Evolutionary conservation across 1,140 invertebrate genomes (phyloP).

Genomic region (Belonocnema kinseyi): DNA sequence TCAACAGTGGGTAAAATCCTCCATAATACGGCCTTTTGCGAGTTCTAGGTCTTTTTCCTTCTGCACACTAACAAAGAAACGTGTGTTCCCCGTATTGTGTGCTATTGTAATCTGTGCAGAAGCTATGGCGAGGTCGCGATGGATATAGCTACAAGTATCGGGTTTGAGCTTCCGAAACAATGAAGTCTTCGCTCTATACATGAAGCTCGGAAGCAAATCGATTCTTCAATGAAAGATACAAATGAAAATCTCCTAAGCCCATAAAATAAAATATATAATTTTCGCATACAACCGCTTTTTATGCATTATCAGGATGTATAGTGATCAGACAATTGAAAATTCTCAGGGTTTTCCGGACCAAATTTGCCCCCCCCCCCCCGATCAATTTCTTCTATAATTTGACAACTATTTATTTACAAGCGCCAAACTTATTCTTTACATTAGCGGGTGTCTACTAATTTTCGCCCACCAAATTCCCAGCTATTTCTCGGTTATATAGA

Average conservation of each 20-base stretch:
- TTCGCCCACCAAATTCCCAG: too few relatives aligned
- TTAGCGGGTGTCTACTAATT: too few relatives aligned
- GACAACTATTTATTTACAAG: too few relatives aligned
- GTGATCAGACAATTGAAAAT: too few relatives aligned
- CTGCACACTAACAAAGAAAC: constrained; percentile 1
- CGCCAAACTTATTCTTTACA: too few relatives aligned
- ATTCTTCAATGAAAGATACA: background rate
- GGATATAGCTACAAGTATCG: constrained; percentile 23
- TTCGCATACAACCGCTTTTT: too few relatives aligned
- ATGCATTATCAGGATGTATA: too few relatives aligned
- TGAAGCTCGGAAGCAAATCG: background rate
- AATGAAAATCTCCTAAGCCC: background rate
- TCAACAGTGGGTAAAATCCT: constrained; percentile 6
- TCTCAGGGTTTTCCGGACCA: too few relatives aligned
- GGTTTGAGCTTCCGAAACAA: constrained; percentile 26
- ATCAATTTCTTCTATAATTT: too few relatives aligned
- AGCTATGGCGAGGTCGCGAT: constrained; percentile 8
- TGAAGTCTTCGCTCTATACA: background rate
- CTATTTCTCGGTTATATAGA: too few relatives aligned
- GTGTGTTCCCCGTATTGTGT: constrained; percentile 9
- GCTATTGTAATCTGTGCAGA: constrained; percentile 20
- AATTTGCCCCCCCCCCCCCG: too few relatives aligned
- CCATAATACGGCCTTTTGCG: background rate
- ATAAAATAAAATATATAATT: too few relatives aligned
- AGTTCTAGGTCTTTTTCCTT: constrained; percentile 20